Percentiles rank a stretch among this genome's conserved stretches.
These are phyloP conservation scores for Desoria tigrina DNA, from an alignment of 2,888 invertebrate species.

Conservation along the genomic window DNA sequence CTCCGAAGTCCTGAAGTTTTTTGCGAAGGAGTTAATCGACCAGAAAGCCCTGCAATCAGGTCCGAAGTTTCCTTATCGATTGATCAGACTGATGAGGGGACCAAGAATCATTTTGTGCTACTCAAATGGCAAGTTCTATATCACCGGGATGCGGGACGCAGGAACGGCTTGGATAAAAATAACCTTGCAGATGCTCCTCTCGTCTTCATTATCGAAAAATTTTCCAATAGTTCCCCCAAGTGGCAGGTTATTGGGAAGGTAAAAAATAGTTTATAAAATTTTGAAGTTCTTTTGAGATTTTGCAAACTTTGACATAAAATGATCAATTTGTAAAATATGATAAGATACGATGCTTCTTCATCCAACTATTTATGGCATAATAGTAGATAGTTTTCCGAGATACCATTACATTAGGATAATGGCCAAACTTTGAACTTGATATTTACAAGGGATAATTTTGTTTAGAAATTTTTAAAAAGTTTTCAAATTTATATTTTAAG, in stretches of 20 bases:
- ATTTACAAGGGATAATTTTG: too few relatives aligned
- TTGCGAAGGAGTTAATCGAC: slow-evolving; percentile 41
- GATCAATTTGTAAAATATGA: too few relatives aligned
- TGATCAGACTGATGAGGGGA: neutral
- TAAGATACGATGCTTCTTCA: too few relatives aligned
- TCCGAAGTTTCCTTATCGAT: too few relatives aligned
- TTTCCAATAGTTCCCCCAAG: slow-evolving; percentile 10
- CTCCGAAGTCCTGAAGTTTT: slow-evolving; percentile 37
- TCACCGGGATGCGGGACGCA: neutral
- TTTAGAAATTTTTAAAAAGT: too few relatives aligned
- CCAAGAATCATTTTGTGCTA: slow-evolving; percentile 31
- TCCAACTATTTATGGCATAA: too few relatives aligned
- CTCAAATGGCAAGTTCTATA: slow-evolving; percentile 33
- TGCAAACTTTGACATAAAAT: neutral
- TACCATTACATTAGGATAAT: too few relatives aligned
- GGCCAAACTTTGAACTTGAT: too few relatives aligned
- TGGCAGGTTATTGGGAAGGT: slow-evolving; percentile 42
- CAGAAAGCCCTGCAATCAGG: neutral
- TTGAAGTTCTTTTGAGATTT: too few relatives aligned
- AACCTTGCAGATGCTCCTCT: slow-evolving; percentile 19
- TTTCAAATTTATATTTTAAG: too few relatives aligned
- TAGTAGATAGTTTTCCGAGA: too few relatives aligned
- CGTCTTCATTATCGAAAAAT: slow-evolving; percentile 35
- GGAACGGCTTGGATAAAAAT: neutral
- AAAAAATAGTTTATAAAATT: neutral